Evolutionary conservation across 1,140 invertebrate genomes (phyloP).

Genomic region (Philopotamus ludificatus): DNA sequence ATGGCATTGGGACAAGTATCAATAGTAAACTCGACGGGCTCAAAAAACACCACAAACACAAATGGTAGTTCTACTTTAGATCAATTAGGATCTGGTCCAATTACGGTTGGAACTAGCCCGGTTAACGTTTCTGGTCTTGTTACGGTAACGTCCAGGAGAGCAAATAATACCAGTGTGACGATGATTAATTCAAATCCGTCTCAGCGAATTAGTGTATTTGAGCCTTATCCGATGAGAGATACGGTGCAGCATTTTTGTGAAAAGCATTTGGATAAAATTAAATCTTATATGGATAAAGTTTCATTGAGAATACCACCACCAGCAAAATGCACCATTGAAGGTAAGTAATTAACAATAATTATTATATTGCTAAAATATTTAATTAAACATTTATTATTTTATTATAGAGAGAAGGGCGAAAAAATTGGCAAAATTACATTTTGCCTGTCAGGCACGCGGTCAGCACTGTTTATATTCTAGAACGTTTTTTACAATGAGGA

Average conservation of each 20-base stretch:
- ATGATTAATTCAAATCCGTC: constrained; percentile 64
- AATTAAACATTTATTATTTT: constrained; percentile 5
- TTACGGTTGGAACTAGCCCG: constrained; percentile 44
- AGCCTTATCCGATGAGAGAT: constrained; percentile 83
- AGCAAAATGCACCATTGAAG: constrained; percentile 87
- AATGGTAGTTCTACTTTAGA: constrained; percentile 40
- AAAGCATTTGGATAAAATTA: constrained; percentile 89
- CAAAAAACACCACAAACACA: constrained; percentile 31
- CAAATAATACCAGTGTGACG: constrained; percentile 70
- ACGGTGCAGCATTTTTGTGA: constrained; percentile 93
- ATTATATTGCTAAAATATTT: neutral
- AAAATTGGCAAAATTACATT: constrained; percentile 84
- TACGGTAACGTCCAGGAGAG: constrained; percentile 63
- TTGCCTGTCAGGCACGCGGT: constrained; percentile 82
- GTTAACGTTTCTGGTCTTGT: constrained; percentile 59
- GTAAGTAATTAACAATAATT: too few relatives aligned
- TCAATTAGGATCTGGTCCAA: constrained; percentile 43
- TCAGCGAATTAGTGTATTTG: constrained; percentile 80
- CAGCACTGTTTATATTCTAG: constrained; percentile 87
- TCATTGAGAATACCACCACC: constrained; percentile 82
- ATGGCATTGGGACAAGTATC: constrained; percentile 51
- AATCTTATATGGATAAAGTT: constrained; percentile 85
- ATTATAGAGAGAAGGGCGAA: constrained; percentile 73
- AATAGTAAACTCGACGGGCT: constrained; percentile 43
- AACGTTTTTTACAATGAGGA: constrained; percentile 83